Base-by-base conservation (phyloP, 1,140 invertebrate genomes). In the Drosophila baimaii region DNA sequence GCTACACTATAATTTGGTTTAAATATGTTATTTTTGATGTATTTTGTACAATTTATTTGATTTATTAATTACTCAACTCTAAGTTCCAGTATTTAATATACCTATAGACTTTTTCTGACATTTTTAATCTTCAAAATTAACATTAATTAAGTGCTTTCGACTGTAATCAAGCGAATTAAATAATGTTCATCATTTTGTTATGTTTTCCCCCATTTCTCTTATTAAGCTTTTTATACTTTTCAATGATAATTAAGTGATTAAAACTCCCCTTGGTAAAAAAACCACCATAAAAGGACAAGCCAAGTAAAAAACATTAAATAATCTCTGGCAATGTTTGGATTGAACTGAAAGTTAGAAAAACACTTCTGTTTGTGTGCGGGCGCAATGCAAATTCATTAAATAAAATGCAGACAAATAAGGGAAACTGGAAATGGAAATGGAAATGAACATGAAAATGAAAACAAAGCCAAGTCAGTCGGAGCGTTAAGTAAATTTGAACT, bases 311-410 rank as follows among this genome's bases (percentile, higher is more conserved):
- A 29, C 25, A 2, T 21, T 39, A 37, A 52, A 41, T 54, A 62
- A 62, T 52, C 31, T 39, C 9, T 17, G 49, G 13, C 62, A 33
- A n/a, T 68, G 62, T 66, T 69, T 69, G 35, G 13, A 69, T 33
- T 41, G 44, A 69, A 43, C 35, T 65, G 35, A 17, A 69, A 66
- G 44, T 66, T 65, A 51, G 44, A 31, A 68, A 68, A 49, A 51
- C 65, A 41, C 6, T 43, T 25, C 1, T 61, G 27, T 65, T 65
- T 69, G 65, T 43, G 27, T 52, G 17, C 29, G 41, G 33, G 46
- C 31, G 46, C 37, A 81, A 71, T 70, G 65, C 68, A 71, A 71
- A 71, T 71, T 71, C 64, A 47, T 70, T 58, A 47, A 70, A 69
- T 70, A 57, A 70, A 70, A 71, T 70, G 25, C 65, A 39, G 65